Conservation (phyloP, 1,140 invertebrate species). For the Drosophila ananassae region DNA sequence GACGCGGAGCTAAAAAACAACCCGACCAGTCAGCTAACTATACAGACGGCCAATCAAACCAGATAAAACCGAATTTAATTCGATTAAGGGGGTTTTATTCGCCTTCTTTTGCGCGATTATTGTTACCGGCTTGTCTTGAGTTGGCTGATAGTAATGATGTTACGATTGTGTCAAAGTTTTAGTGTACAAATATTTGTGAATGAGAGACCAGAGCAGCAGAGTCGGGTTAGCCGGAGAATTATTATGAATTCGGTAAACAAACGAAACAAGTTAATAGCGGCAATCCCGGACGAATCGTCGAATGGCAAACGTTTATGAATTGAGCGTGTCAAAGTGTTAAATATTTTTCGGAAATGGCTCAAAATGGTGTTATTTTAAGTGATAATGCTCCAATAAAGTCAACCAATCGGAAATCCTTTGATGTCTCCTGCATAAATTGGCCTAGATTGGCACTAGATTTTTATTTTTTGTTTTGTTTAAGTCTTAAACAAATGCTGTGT, state of each 20-base stretch:
- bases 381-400: neutral
- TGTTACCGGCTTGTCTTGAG: constrained; percentile 25
- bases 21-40: constrained; percentile 26
- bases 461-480: too few relatives aligned
- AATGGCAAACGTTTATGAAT: constrained; percentile 11
- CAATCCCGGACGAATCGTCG: constrained; percentile 31
- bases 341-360: constrained; percentile 7
- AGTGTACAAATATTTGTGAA: constrained; percentile 37
- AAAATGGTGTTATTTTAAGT: constrained; percentile 22
- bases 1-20: constrained; percentile 35
- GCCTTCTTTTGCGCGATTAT: constrained; percentile 54
- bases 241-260: constrained; percentile 70
- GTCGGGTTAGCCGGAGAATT: constrained; percentile 31
- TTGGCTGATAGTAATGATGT: constrained; percentile 69
- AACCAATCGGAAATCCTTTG: neutral
- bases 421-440: neutral
- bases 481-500: neutral
- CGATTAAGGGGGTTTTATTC: constrained; percentile 74
- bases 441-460: neutral
- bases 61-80: constrained; percentile 84
- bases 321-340: constrained; percentile 31
- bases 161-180: constrained; percentile 39
- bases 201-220: constrained; percentile 26
- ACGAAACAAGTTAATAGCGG: constrained; percentile 68
- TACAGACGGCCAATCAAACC: constrained; percentile 66